These are phyloP conservation scores for Syrista parreyssii DNA, from an alignment of 2,888 invertebrate species.

Conservation along the genomic window DNA sequence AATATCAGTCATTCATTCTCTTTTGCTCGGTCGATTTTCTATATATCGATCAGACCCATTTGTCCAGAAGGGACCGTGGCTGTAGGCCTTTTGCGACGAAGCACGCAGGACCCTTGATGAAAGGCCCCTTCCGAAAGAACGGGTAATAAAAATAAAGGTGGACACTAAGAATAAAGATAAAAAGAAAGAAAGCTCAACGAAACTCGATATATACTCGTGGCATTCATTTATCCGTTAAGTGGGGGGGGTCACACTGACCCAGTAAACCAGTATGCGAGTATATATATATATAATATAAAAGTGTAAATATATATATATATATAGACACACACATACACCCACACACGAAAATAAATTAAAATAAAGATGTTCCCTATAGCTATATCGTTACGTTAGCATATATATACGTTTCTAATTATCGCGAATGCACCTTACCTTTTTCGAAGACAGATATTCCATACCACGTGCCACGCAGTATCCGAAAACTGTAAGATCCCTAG, in stretches of 20 bases:
- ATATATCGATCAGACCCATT: background rate
- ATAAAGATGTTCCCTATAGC: background rate
- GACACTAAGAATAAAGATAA: background rate
- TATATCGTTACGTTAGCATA: background rate
- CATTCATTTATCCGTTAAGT: background rate
- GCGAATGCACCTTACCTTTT: conserved; percentile 72
- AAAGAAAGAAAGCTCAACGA: background rate
- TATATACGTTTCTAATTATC: background rate
- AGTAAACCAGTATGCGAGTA: conserved; percentile 4
- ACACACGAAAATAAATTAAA: background rate
- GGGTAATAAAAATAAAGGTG: background rate
- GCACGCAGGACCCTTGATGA: background rate
- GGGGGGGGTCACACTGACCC: background rate
- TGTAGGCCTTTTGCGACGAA: background rate
- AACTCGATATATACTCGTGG: background rate
- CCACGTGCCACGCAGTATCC: conserved; percentile 86
- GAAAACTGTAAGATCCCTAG: conserved; percentile 81
- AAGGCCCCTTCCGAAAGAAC: background rate
- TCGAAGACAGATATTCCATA: conserved; percentile 85
- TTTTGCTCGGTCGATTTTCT: background rate
- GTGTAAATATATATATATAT: background rate
- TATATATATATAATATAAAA: background rate
- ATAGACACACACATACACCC: no score
- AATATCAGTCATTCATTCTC: background rate
- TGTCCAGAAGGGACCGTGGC: background rate